These are phyloP conservation scores for Nyctibius grandis DNA, from an alignment of 2,797 vertebrate genomes.

Conservation along the genomic window DNA sequence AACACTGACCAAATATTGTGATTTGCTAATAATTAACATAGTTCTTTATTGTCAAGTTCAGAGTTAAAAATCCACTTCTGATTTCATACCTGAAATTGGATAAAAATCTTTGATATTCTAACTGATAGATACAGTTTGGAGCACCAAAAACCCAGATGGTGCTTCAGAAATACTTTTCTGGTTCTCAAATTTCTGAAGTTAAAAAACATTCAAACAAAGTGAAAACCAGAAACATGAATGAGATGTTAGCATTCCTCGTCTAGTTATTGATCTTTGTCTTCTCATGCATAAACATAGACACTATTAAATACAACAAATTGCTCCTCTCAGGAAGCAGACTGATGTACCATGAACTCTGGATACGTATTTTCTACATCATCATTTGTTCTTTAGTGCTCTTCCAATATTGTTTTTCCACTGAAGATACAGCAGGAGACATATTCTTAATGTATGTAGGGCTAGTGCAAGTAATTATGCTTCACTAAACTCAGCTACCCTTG, in stretches of 20 bases:
- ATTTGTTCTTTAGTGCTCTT: not conserved
- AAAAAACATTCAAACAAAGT: not conserved
- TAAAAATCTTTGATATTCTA: not conserved
- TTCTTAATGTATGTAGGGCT: not conserved
- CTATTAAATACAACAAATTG: fast-evolving
- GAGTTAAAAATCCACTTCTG: not conserved
- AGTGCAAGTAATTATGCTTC: not conserved
- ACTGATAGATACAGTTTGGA: not conserved
- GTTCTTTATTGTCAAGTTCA: not conserved
- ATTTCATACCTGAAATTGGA: not conserved
- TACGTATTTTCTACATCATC: not conserved
- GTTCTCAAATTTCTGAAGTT: not conserved
- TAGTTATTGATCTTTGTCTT: not conserved
- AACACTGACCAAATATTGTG: not conserved
- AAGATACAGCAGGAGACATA: not conserved
- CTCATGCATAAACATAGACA: not conserved
- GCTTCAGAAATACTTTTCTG: not conserved
- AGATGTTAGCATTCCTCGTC: not conserved
- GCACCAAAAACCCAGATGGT: fast-evolving
- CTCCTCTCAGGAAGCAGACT: not conserved
- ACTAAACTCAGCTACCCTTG: not conserved
- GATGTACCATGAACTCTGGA: not conserved
- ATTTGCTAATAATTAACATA: not conserved
- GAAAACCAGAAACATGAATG: not conserved
- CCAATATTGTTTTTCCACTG: not conserved